phyloP scores from a whole-genome alignment of 2,797 vertebrate genomes.

The Lepus oiostolus region DNA sequence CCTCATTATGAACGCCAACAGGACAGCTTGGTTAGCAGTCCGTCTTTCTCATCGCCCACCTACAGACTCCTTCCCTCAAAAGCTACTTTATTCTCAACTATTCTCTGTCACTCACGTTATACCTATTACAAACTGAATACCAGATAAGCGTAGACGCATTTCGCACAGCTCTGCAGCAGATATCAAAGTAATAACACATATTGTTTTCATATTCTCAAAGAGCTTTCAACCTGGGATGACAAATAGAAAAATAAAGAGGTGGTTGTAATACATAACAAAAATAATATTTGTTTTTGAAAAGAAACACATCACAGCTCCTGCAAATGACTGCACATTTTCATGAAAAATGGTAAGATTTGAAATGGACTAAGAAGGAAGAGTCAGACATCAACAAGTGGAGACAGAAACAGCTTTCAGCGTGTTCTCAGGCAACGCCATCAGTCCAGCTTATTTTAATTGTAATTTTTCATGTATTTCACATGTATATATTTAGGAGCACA shows the following conservation, averaged over 20 bases:
- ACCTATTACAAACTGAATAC: background rate
- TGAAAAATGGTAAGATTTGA: background rate
- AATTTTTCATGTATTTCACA: too few species aligned
- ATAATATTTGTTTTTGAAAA: background rate
- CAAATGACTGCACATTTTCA: background rate
- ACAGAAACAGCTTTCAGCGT: background rate
- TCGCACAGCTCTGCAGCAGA: background rate
- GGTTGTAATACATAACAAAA: background rate
- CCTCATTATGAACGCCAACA: background rate
- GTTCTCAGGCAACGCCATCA: background rate
- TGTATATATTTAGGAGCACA: too few species aligned
- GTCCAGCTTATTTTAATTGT: too few species aligned
- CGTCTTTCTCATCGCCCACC: background rate
- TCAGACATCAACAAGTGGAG: background rate
- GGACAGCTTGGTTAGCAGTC: background rate
- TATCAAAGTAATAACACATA: background rate
- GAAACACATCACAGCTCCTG: background rate
- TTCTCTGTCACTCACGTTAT: background rate
- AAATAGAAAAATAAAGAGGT: background rate
- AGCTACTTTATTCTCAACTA: background rate
- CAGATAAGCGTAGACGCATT: background rate
- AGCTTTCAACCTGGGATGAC: background rate
- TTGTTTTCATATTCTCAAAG: background rate
- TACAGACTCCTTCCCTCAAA: background rate
- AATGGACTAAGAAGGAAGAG: background rate